phyloP scores from a whole-genome alignment of 2,113 vertebrate species.

The Prinia subflava region DNA sequence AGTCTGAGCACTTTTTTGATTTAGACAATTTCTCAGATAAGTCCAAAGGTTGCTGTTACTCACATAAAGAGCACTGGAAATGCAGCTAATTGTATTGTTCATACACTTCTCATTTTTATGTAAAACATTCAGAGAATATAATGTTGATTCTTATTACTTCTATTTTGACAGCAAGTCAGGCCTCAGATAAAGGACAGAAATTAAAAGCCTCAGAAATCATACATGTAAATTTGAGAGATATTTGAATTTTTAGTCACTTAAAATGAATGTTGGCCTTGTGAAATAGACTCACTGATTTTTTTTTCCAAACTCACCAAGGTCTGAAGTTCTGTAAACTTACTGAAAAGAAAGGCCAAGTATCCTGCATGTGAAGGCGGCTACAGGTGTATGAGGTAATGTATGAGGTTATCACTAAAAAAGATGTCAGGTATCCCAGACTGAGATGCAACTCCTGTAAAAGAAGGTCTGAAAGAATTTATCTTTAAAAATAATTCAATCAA shows the following conservation, averaged over 20 bases:
- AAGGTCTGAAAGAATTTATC: not conserved
- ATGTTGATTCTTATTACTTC: not conserved
- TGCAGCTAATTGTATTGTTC: not conserved
- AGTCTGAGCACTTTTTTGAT: not conserved
- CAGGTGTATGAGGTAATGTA: accelerated
- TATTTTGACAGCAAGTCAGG: not conserved
- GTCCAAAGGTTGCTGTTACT: not conserved
- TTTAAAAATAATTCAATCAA: not conserved
- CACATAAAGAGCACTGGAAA: not conserved
- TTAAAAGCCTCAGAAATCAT: not conserved
- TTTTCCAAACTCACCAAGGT: not conserved
- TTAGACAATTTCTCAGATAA: not conserved
- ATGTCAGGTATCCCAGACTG: not conserved
- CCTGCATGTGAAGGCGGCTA: not conserved
- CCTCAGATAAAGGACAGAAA: not conserved
- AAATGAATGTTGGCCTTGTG: not conserved
- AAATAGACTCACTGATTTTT: not conserved
- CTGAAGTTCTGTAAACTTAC: not conserved
- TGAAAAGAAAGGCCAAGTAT: not conserved
- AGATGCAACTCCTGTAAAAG: not conserved
- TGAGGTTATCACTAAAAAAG: not conserved
- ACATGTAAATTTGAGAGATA: not conserved
- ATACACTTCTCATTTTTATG: not conserved
- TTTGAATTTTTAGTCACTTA: not conserved
- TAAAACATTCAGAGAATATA: not conserved